These are phyloP conservation scores for Euglossa dilemma DNA, from an alignment of 1,140 invertebrate genomes.

Conservation along the genomic window DNA sequence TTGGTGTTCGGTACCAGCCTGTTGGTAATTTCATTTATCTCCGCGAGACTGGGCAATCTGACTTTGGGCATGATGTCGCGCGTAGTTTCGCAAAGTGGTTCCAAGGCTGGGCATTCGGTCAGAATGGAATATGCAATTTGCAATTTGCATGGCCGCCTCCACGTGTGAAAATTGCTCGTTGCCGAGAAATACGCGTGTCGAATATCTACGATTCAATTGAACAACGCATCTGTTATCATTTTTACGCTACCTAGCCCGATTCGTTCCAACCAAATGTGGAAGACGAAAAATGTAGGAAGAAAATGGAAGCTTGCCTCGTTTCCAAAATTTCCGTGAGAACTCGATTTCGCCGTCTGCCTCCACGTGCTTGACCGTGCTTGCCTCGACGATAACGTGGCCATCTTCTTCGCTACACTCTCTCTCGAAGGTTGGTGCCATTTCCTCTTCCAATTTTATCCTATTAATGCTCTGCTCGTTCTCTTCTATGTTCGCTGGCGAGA, in stretches of 20 bases:
- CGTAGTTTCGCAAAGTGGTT: neutral
- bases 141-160: constrained; percentile 60
- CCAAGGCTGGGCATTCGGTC: neutral
- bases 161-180: constrained; percentile 40
- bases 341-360: constrained; percentile 61
- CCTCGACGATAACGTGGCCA: constrained; percentile 36
- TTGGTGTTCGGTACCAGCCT: constrained; percentile 48
- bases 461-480: constrained; percentile 68
- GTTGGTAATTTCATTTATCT: constrained; percentile 50
- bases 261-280: neutral
- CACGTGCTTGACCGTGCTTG: constrained; percentile 57
- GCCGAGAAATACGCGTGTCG: constrained; percentile 26
- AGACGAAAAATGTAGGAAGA: too few species aligned
- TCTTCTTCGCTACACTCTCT: constrained; percentile 50
- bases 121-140: constrained; percentile 63
- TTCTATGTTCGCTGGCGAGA: constrained; percentile 50
- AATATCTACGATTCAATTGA: constrained; percentile 27
- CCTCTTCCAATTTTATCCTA: constrained; percentile 69
- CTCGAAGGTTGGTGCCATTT: constrained; percentile 61
- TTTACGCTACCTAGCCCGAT: neutral
- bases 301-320: constrained; percentile 32
- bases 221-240: neutral
- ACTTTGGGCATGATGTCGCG: neutral
- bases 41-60: constrained; percentile 48
- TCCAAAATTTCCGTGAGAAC: constrained; percentile 44